These are phyloP conservation scores for Coelopa frigida DNA, from an alignment of 1,140 invertebrate species.

Conservation along the genomic window DNA sequence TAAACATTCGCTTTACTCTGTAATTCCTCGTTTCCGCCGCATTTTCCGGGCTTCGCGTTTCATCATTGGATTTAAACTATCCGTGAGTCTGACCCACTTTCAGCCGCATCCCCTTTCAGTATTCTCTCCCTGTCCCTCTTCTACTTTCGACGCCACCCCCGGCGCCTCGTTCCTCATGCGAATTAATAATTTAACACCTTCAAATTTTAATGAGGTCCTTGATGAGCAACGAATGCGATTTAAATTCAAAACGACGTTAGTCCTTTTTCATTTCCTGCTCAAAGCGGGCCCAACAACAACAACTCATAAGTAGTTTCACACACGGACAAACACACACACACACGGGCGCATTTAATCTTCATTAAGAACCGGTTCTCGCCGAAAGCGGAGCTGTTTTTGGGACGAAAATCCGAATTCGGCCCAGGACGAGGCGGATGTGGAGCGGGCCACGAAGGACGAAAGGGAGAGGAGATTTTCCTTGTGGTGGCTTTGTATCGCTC, in stretches of 20 bases:
- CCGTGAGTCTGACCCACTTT: no score
- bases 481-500: no score
- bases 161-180: conserved; percentile 1
- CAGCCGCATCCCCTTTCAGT: no score
- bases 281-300: conserved; percentile 4
- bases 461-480: no score
- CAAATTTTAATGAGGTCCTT: conserved; percentile 10
- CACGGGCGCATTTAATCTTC: conserved; percentile 7
- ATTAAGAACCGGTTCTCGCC: conserved; percentile 11
- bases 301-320: background rate
- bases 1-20: background rate
- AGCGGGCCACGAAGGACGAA: no score
- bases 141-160: no score
- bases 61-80: background rate
- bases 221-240: background rate
- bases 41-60: conserved; percentile 8
- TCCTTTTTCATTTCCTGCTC: conserved; percentile 8
- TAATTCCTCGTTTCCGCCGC: background rate
- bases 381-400: no score
- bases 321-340: background rate
- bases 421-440: no score
- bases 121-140: no score
- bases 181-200: conserved; percentile 12
- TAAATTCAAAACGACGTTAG: conserved; percentile 9
- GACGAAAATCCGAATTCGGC: no score